These are phyloP conservation scores for Sesia bembeciformis DNA, from an alignment of 2,888 invertebrate genomes.

Conservation along the genomic window DNA sequence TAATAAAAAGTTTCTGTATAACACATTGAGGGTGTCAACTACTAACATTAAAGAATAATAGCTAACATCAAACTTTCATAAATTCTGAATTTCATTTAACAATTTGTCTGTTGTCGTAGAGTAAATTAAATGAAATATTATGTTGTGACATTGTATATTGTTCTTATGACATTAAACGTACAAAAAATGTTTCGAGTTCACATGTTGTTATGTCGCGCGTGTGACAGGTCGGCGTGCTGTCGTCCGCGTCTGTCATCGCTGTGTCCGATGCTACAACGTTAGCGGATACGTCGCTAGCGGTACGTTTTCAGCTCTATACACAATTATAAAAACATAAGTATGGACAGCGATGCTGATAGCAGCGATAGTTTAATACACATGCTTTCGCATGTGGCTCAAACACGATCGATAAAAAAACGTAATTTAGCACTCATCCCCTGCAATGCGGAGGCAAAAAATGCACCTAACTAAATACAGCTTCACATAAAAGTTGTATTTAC, in stretches of 20 bases:
- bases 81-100: background rate
- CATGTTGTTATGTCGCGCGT: slow-evolving; percentile 8
- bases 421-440: too few species aligned
- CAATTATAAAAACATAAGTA: slow-evolving; percentile 42
- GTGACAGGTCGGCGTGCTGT: slow-evolving; percentile 18
- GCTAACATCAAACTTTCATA: background rate
- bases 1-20: slow-evolving; percentile 43
- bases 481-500: too few species aligned
- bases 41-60: background rate
- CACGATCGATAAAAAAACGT: too few species aligned
- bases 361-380: slow-evolving; percentile 5
- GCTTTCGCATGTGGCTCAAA: background rate
- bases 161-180: background rate
- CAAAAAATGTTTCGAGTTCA: slow-evolving; percentile 5
- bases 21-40: slow-evolving; percentile 15
- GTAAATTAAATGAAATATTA: background rate
- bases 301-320: slow-evolving; percentile 18
- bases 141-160: background rate
- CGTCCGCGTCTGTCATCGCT: slow-evolving; percentile 43
- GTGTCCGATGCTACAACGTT: slow-evolving; percentile 24
- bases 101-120: background rate
- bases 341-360: slow-evolving; percentile 30
- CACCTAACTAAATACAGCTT: too few species aligned
- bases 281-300: slow-evolving; percentile 31
- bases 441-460: too few species aligned